These are phyloP conservation scores for Catajapyx aquilonaris DNA, from an alignment of 1,140 invertebrate genomes.

Conservation along the genomic window DNA sequence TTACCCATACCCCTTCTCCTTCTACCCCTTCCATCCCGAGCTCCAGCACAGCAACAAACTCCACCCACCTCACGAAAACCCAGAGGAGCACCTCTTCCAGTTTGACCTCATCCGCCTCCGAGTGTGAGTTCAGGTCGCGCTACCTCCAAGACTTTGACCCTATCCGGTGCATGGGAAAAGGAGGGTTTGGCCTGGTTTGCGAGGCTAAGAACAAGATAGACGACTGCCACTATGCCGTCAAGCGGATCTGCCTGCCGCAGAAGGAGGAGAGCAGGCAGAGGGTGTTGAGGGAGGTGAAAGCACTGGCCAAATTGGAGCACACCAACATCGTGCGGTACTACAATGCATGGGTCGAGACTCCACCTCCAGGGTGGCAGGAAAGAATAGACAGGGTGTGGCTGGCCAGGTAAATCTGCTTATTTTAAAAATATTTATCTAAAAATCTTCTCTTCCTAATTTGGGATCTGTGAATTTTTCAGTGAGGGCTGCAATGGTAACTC, in stretches of 20 bases:
- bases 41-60: no score
- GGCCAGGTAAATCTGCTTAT: conserved; percentile 17
- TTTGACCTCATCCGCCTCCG: no score
- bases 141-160: conserved; percentile 75
- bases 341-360: conserved; percentile 80
- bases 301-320: conserved; percentile 84
- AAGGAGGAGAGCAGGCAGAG: conserved; percentile 53
- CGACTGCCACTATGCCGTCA: conserved; percentile 84
- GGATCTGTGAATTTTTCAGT: no score
- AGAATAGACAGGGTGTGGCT: conserved; percentile 45
- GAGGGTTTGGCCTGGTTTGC: conserved; percentile 95
- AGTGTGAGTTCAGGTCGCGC: conserved; percentile 30
- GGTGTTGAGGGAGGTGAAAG: conserved; percentile 82
- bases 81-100: no score
- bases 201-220: conserved; percentile 89
- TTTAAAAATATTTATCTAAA: no score
- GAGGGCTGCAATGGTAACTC: no score
- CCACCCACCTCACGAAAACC: no score
- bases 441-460: no score
- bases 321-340: conserved; percentile 87
- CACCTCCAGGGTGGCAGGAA: conserved; percentile 71
- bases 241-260: conserved; percentile 72
- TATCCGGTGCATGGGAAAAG: conserved; percentile 61
- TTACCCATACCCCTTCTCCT: no score
- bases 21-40: no score